Base-by-base conservation (phyloP, 2,113 vertebrate genomes). In the Nematolebias whitei region DNA sequence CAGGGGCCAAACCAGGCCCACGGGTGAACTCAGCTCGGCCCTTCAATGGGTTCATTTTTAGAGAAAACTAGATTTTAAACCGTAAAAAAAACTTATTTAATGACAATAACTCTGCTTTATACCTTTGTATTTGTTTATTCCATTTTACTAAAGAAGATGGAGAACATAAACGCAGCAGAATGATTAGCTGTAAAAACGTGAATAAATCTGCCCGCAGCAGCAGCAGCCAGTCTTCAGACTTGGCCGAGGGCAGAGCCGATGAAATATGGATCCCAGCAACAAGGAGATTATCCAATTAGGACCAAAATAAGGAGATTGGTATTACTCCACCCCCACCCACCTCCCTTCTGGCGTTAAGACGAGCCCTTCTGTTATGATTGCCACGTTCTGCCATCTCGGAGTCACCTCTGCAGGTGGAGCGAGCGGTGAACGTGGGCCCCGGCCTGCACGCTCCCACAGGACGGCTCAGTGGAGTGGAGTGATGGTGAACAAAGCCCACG, bases 211-310 rank as follows among this genome's bases (percentile, higher is more conserved):
- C 79, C 77, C 70, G 74, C 74, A 84, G 55, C 63, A 86, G 79
- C 81, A 80, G 48, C 47, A 52, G 63, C 50, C 32, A 22, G 72
- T 41, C 66, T 57, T 74, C 72, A 44, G 58, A 49, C 59, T 69
- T 51, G 54, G 58, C 43, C 64, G 52, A 10, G 57, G 72, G 63
- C 74, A 81, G 68, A 79, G 55, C 63, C 75, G 81, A 76, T 84
- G 80, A 87, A 89, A 90, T 88, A 88, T 89, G 86, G 82, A 86
- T 86, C 78, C 74, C 78, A 52, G 75, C 77, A 85, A 83, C 84
- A 79, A 79, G 78, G 68, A 86, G 83, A 80, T 89, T 87, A 91
- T 88, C 86, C 78, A 87, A 90, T 91, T 91, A 89, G 77, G 72
- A 62, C 69, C 48, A 54, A 85, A 85, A 85, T 91, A 90, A 90